phyloP scores from a whole-genome alignment of 2,888 invertebrate genomes.

The Lingula anatina region DNA sequence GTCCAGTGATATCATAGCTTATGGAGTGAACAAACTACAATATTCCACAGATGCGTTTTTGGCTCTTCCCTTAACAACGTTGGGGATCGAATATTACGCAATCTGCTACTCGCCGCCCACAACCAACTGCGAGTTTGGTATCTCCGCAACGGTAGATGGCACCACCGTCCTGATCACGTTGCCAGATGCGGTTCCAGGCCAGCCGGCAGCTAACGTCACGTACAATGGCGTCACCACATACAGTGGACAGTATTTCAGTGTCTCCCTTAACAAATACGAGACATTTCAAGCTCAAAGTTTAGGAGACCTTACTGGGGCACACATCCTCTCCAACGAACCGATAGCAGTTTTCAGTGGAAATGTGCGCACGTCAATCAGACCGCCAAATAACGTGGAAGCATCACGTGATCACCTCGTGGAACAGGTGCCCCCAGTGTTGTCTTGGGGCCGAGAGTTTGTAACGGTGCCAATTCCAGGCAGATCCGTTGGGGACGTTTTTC shows the following conservation, averaged over 20 bases:
- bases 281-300: slow-evolving; percentile 5
- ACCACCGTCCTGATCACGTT: neutral
- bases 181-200: neutral
- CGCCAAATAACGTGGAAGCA: slow-evolving; percentile 1
- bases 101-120: neutral
- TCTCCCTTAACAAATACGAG: slow-evolving; percentile 3
- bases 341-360: slow-evolving; percentile 17
- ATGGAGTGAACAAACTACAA: neutral
- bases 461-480: slow-evolving; percentile 14
- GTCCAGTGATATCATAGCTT: neutral
- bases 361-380: slow-evolving; percentile 14
- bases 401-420: slow-evolving; percentile 20
- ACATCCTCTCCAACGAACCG: slow-evolving; percentile 8
- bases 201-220: neutral
- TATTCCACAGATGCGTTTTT: neutral
- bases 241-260: neutral
- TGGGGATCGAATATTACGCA: neutral
- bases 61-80: neutral
- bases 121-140: neutral
- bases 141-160: neutral
- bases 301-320: slow-evolving; percentile 15
- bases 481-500: slow-evolving; percentile 13
- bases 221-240: neutral
- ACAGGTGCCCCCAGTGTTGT: slow-evolving; percentile 13
- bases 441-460: slow-evolving; percentile 16